Evolutionary conservation across 2,888 invertebrate genomes (phyloP), one percentile per base, ranked within the genome.

Genomic region (Cactoblastis cactorum): DNA sequence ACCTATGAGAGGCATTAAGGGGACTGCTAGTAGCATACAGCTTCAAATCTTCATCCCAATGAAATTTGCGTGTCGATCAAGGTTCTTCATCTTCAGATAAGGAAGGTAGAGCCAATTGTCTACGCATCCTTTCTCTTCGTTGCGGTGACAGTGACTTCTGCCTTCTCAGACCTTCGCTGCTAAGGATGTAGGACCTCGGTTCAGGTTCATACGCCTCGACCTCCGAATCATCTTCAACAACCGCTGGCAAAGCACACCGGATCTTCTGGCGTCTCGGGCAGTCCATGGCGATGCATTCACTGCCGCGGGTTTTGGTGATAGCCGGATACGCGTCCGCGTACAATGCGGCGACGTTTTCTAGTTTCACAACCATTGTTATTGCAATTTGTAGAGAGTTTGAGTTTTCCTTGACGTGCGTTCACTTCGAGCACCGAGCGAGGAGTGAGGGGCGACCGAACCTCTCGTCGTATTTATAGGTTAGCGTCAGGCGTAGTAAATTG

Each of bases 41-140:
- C 75, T 65, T 74, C 71, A 68, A 67, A 69, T 69, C 84, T 83
- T 84, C 82, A 76, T 80, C 79, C 77, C 77, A 59, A 60, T 57
- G 54, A 56, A 51, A 45, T 43, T 45, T 56, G 55, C 58, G 33
- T 53, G 43, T 45, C 51, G 70, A 73, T 89, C 88, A 89, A 67
- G 88, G 88, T 72, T 89, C 88, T 63, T 89, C 88, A 19, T 89
- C 88, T 52, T 89, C 88, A 2, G 88, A 89, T 8, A 89, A 73
- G 11, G 88, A 88, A 0, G 88, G 88, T 56, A 89, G 77, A 5
- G 80, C 86, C 35, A 86, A 64, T 19, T 82, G 80, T 15, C 86
- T 80, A 45, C 80, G 76, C 57, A 85, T 69, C 56, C 75, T 79
- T 70, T 84, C 80, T 6, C 83, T 73, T 5, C 85, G 71, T 54